A percentile compares a stretch with the other conserved stretches of the same genome.
Conservation (phyloP, 2,888 invertebrate species). For the Eupithecia inturbata region DNA sequence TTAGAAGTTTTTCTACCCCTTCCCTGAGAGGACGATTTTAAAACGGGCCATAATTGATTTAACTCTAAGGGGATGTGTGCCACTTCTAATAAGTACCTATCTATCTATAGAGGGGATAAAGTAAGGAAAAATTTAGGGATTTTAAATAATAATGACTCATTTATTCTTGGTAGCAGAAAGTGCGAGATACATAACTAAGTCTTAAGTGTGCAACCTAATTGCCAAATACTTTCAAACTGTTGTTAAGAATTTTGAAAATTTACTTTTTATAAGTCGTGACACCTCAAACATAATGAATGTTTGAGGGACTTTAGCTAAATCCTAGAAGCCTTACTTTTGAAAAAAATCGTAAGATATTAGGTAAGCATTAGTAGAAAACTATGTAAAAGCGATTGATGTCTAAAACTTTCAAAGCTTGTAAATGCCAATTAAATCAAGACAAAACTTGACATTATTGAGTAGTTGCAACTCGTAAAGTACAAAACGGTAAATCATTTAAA, state of each 20-base stretch:
- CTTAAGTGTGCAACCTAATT: no score
- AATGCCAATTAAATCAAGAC: constrained; percentile 10
- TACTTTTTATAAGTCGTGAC: not conserved
- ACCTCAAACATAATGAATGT: no score
- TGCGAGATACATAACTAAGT: not conserved
- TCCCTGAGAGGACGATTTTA: constrained; percentile 58
- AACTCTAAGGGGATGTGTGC: constrained; percentile 65
- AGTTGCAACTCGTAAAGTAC: constrained; percentile 18
- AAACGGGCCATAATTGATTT: constrained; percentile 74
- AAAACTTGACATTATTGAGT: constrained; percentile 21
- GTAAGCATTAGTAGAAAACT: not conserved
- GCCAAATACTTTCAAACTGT: no score
- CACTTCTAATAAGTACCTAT: constrained; percentile 41
- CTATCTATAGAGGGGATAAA: not conserved
- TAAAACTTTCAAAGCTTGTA: not conserved
- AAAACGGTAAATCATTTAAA: constrained; percentile 43
- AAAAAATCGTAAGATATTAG: not conserved
- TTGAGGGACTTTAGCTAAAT: no score
- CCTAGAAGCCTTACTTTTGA: not conserved
- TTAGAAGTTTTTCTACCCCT: constrained; percentile 76
- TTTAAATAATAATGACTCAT: not conserved
- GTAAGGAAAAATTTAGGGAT: not conserved
- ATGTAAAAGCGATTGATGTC: not conserved
- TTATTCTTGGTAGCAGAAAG: not conserved
- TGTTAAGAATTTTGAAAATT: no score